Base-by-base conservation (phyloP, 2,797 vertebrate genomes). In the Aphelocoma californica region DNA sequence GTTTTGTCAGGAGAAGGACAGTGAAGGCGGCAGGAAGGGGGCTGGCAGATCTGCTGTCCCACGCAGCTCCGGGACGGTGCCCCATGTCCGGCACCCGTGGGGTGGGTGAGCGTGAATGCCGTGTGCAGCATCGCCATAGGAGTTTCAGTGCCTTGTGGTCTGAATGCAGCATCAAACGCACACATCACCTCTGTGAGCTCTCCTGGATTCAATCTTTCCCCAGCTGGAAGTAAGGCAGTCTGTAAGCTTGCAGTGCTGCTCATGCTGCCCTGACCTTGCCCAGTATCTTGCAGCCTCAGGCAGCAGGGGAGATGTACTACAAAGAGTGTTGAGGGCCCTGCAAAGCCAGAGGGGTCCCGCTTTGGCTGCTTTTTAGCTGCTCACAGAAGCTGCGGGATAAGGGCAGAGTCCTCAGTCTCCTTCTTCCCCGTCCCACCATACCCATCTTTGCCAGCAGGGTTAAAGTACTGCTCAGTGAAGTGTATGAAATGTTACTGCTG, bases 401-500 rank as follows among this genome's bases (percentile, higher is more conserved):
- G 32, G 72, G n/a, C 77, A 54, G n/a, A 15, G 40, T 69, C 26
- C n/a, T 89, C 29, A 1, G 12, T 53, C 65, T 71, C 72, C 36
- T 61, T 60, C 36, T 80, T 85, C 36, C 34, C 38, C 42, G n/a
- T 13, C 29, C 29, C n/a, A 18, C 42, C 0, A 1, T 64, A 44
- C 38, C 77, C n/a, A 17, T 42, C 80, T 57, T 75, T 70, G 53
- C 20, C 64, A 18, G 40, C 53, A 34, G 75, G 60, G 72, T 88
- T 89, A 74, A 82, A 50, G 58, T 73, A 60, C 13, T 65, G 93
- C 67, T 90, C 81, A 48, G 3, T 73, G 88, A 86, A 75, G 73
- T 94, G 92, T 95, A 90, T 64, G 88, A 92, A 96, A 96, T 97
- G 97, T 96, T 96, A 58, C 90, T 97, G 92, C 97, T 97, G 97